phyloP scores from a whole-genome alignment of 2,888 invertebrate species.

The Amphipyra tragopoginis region DNA sequence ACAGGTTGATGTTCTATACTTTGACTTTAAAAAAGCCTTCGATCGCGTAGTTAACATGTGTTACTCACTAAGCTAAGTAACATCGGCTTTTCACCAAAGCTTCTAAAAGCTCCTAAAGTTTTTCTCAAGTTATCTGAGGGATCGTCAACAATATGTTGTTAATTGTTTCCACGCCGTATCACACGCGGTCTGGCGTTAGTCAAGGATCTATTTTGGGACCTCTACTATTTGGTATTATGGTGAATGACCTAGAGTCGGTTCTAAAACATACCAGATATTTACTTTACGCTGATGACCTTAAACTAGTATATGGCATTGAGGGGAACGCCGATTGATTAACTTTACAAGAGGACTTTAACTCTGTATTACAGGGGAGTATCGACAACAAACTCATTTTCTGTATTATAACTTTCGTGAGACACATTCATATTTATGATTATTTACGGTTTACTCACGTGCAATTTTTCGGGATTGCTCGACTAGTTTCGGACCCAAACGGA shows the following conservation, averaged over 20 bases:
- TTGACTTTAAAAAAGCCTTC: neutral
- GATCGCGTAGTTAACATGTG: neutral
- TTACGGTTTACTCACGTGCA: no score
- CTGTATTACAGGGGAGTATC: neutral
- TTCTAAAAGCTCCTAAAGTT: neutral
- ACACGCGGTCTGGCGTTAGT: neutral
- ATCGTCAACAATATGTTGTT: constrained; percentile 4
- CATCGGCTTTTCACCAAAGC: constrained; percentile 1
- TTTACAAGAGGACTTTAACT: neutral
- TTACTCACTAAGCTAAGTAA: neutral
- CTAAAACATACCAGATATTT: neutral
- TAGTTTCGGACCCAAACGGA: no score
- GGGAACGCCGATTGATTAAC: neutral
- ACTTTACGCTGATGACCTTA: neutral
- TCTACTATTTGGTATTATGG: no score
- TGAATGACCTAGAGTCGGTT: neutral
- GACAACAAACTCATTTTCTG: neutral
- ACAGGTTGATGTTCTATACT: constrained; percentile 3
- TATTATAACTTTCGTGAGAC: no score
- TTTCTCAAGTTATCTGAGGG: neutral
- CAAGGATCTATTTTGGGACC: constrained; percentile 2
- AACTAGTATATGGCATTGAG: neutral
- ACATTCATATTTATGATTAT: no score
- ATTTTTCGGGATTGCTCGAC: no score
- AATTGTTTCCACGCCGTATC: neutral